These are phyloP conservation scores for Exephanes ischioxanthus DNA, from an alignment of 2,888 invertebrate genomes.

Conservation along the genomic window DNA sequence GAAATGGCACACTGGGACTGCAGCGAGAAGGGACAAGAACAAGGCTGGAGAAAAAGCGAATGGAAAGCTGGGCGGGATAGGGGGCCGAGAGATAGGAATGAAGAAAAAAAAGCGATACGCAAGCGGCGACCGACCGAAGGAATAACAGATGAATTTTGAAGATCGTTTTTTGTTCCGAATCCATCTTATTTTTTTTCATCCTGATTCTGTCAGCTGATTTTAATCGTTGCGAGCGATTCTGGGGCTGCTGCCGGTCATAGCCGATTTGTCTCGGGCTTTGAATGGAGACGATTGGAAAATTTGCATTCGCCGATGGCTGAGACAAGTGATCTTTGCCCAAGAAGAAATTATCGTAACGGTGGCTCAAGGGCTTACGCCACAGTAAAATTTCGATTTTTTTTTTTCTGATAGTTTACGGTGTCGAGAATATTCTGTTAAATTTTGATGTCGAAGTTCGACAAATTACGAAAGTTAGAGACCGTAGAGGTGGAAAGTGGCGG, in stretches of 20 bases:
- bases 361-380: too few relatives aligned
- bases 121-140: slow-evolving; percentile 46
- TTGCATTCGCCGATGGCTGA: neutral
- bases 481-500: too few relatives aligned
- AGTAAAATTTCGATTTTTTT: too few relatives aligned
- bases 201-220: neutral
- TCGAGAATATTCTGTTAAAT: too few relatives aligned
- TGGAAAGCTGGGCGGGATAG: slow-evolving; percentile 47
- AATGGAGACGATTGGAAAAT: neutral
- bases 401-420: too few relatives aligned
- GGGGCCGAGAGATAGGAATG: slow-evolving; percentile 48
- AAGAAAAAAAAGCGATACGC: slow-evolving; percentile 44
- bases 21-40: slow-evolving; percentile 21
- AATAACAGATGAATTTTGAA: slow-evolving; percentile 62
- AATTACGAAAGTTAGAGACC: too few relatives aligned
- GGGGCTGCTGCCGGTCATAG: neutral
- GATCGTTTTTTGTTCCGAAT: slow-evolving; percentile 18
- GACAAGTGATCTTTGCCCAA: too few relatives aligned
- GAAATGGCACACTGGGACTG: slow-evolving; percentile 54
- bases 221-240: neutral
- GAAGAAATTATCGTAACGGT: too few relatives aligned
- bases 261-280: too few relatives aligned
- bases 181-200: neutral
- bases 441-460: too few relatives aligned
- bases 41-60: slow-evolving; percentile 61